A percentile compares a stretch with the other conserved stretches of the same genome.
Conservation (phyloP, 2,888 invertebrate genomes). For the Xanthorhoe designata region DNA sequence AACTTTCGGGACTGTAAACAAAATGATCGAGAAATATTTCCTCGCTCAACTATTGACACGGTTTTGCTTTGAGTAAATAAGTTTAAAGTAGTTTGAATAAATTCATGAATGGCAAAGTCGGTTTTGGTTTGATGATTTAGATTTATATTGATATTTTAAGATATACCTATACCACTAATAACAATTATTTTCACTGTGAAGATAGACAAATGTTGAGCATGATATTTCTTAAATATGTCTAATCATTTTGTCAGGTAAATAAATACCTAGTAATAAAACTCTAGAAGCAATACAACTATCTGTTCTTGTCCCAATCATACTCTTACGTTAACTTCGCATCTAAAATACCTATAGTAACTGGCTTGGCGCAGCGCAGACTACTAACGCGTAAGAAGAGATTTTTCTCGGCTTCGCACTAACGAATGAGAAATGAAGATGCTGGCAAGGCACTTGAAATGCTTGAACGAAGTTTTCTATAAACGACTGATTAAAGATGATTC, state of each 20-base stretch:
- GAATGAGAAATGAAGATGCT: conserved; percentile 1
- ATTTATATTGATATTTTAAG: neutral
- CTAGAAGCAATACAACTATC: neutral
- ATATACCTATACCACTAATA: neutral
- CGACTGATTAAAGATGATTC: conserved; percentile 3
- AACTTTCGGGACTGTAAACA: conserved; percentile 22
- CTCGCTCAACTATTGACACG: conserved; percentile 18
- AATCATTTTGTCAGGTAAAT: too few relatives aligned
- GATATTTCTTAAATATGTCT: too few relatives aligned
- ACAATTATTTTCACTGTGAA: too few relatives aligned
- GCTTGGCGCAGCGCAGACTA: neutral
- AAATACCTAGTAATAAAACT: too few relatives aligned
- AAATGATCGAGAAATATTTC: conserved; percentile 16
- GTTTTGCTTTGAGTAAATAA: conserved; percentile 7
- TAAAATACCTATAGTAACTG: neutral
- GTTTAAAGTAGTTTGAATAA: conserved; percentile 14
- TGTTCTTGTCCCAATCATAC: neutral
- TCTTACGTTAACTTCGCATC: conserved; percentile 11
- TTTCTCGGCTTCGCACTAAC: conserved; percentile 7
- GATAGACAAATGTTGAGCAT: too few relatives aligned
- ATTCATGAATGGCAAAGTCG: neutral
- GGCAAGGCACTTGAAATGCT: conserved; percentile 4
- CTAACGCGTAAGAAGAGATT: conserved; percentile 5
- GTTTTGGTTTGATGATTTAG: neutral
- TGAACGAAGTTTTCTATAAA: conserved; percentile 3